Percentiles rank a stretch among this genome's conserved stretches.
Conservation (phyloP, 2,888 invertebrate genomes). For the Harpalus rubripes region DNA sequence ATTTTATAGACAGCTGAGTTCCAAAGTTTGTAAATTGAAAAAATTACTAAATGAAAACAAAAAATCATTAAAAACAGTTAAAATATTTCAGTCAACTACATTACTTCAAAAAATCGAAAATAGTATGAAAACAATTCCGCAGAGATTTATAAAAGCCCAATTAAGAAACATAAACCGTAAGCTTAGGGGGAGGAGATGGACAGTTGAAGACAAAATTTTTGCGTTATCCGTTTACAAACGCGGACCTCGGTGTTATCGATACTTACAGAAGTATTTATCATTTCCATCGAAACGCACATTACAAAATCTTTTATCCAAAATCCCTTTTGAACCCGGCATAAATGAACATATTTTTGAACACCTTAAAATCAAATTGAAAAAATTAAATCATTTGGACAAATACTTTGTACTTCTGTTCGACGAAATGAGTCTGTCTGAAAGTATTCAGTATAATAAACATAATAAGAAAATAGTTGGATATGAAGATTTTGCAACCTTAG, state of each 20-base stretch:
- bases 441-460: no score
- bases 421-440: no score
- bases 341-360: no score
- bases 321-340: no score
- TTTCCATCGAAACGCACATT: no score
- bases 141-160: conserved; percentile 8
- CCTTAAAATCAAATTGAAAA: no score
- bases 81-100: neutral
- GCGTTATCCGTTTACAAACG: neutral
- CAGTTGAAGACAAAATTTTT: neutral
- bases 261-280: no score
- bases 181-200: neutral
- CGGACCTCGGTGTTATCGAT: no score
- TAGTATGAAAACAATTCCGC: neutral
- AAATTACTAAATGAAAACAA: neutral
- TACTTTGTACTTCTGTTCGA: no score
- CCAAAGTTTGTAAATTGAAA: conserved; percentile 3
- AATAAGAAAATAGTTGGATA: neutral
- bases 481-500: neutral
- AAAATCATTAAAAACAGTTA: neutral
- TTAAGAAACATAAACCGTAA: neutral
- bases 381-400: no score
- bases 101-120: conserved; percentile 5
- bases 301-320: no score
- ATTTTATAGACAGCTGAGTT: neutral